A percentile compares a stretch with the other conserved stretches of the same genome.
These are phyloP conservation scores for Embiotoca jacksoni DNA, from an alignment of 2,113 vertebrate species.

Conservation along the genomic window DNA sequence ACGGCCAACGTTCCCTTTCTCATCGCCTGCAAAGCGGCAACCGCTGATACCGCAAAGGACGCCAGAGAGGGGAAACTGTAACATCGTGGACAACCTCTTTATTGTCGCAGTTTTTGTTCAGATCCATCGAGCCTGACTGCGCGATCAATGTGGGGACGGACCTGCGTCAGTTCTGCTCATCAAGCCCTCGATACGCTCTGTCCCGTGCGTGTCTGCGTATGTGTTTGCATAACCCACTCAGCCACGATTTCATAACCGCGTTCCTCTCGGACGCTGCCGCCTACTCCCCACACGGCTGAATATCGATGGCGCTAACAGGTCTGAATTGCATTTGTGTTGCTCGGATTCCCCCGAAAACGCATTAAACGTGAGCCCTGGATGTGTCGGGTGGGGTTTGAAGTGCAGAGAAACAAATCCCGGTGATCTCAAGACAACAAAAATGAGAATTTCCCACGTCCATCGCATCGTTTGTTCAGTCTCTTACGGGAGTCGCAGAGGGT, in stretches of 20 bases:
- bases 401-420: slow-evolving; percentile 4
- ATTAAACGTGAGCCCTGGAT: slow-evolving; percentile 5
- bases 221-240: slow-evolving; percentile 75
- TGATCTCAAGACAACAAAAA: not conserved
- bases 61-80: not conserved
- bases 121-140: slow-evolving; percentile 21
- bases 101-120: slow-evolving; percentile 38
- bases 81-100: slow-evolving; percentile 1
- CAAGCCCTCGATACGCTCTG: slow-evolving; percentile 17
- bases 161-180: slow-evolving; percentile 40
- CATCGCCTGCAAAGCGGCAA: not conserved
- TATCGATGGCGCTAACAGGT: slow-evolving; percentile 57
- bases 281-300: slow-evolving; percentile 68
- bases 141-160: slow-evolving; percentile 33
- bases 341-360: slow-evolving; percentile 27
- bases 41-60: not conserved
- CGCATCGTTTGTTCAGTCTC: not conserved
- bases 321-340: slow-evolving; percentile 24
- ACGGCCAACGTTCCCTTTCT: not conserved
- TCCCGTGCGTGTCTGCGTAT: slow-evolving; percentile 11
- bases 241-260: slow-evolving; percentile 63
- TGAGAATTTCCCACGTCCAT: not conserved
- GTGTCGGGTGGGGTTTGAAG: not conserved
- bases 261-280: slow-evolving; percentile 55
- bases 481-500: not conserved